These are phyloP conservation scores for Gobio gobio DNA, from an alignment of 2,113 vertebrate genomes.

Conservation along the genomic window DNA sequence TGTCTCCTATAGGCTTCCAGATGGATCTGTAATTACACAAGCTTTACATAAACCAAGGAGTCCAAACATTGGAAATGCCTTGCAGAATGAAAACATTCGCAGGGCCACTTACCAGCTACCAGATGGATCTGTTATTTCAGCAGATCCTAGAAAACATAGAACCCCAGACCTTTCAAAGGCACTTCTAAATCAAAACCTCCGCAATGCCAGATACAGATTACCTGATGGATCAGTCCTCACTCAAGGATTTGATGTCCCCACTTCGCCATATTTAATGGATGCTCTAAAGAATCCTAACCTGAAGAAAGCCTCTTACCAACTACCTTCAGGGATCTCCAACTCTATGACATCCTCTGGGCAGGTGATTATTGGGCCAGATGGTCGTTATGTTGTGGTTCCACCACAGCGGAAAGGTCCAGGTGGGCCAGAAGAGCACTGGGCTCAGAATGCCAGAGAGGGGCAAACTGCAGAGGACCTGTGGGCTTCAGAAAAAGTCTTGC, in stretches of 20 bases:
- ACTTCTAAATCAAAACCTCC: slow-evolving; percentile 75
- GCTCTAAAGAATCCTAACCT: slow-evolving; percentile 47
- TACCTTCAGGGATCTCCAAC: slow-evolving; percentile 50
- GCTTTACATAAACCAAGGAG: slow-evolving; percentile 62
- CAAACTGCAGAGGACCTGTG: slow-evolving; percentile 75
- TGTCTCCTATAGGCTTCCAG: slow-evolving; percentile 58
- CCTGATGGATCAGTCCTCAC: slow-evolving; percentile 60
- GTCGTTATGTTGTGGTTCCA: slow-evolving; percentile 84
- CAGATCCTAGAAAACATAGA: slow-evolving; percentile 60
- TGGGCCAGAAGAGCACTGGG: slow-evolving; percentile 80
- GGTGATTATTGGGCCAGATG: slow-evolving; percentile 62
- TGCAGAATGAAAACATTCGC: slow-evolving; percentile 75
- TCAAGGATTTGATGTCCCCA: slow-evolving; percentile 45
- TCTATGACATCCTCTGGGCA: slow-evolving; percentile 60
- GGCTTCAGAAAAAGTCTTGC: slow-evolving; percentile 76
- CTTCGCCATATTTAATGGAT: slow-evolving; percentile 42
- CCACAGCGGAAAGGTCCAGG: slow-evolving; percentile 81
- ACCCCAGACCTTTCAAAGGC: slow-evolving; percentile 68
- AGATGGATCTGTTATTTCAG: slow-evolving; percentile 64
- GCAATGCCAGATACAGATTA: slow-evolving; percentile 72
- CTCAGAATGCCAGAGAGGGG: slow-evolving; percentile 67
- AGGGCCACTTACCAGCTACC: slow-evolving; percentile 64
- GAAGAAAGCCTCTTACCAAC: slow-evolving; percentile 59
- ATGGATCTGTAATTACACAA: slow-evolving; percentile 53
- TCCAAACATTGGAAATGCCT: slow-evolving; percentile 67